Conservation (phyloP, 2,113 vertebrate species). For the Microcebus jonahi region DNA sequence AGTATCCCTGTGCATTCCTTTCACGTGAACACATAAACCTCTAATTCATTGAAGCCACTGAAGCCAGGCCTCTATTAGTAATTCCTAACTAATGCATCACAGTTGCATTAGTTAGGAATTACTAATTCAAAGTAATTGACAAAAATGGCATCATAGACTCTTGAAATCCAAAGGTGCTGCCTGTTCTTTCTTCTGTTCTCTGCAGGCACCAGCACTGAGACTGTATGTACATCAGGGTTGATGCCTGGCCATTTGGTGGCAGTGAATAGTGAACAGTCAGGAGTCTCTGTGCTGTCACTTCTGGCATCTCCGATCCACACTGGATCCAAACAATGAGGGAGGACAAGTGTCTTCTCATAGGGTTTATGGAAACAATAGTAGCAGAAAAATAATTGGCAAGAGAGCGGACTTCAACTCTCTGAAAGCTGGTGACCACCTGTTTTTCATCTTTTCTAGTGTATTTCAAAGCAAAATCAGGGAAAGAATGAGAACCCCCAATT, state of each 20-base stretch:
- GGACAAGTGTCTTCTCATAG: not conserved
- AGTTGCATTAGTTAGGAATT: no score
- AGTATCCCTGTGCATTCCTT: not conserved
- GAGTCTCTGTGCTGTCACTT: not conserved
- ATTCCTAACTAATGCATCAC: not conserved
- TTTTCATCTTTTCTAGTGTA: not conserved
- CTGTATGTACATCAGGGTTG: not conserved
- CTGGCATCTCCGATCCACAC: not conserved
- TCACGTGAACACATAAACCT: not conserved
- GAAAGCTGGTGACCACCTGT: not conserved
- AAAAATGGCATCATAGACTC: not conserved
- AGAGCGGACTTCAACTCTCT: not conserved
- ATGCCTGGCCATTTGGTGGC: not conserved
- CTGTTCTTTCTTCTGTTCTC: not conserved
- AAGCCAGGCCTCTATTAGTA: not conserved
- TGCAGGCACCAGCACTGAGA: not conserved
- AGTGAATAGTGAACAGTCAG: not conserved
- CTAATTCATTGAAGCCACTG: not conserved
- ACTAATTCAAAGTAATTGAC: not conserved
- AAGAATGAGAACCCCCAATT: not conserved
- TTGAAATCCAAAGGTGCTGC: not conserved
- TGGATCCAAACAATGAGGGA: not conserved
- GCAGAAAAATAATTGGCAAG: constrained; percentile 13
- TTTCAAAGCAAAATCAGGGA: not conserved
- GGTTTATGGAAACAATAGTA: not conserved